A percentile compares a stretch with the other conserved stretches of the same genome.
phyloP scores from a whole-genome alignment of 2,113 vertebrate genomes.

The Euleptes europaea region DNA sequence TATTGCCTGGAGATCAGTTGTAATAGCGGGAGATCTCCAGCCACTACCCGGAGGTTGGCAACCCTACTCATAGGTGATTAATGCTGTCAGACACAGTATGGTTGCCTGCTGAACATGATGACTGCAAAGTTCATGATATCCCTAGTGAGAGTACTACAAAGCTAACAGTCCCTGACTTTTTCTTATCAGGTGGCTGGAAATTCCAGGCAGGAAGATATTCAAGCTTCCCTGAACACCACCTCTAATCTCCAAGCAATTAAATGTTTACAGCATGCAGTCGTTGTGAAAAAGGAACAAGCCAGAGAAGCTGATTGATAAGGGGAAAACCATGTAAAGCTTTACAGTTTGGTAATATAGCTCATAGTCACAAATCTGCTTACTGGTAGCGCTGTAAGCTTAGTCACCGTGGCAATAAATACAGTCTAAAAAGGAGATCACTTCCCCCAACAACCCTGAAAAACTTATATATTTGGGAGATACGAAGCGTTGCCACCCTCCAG shows the following conservation, averaged over 20 bases:
- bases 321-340: background rate
- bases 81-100: no score
- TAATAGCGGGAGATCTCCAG: no score
- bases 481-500: background rate
- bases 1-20: no score
- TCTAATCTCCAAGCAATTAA: background rate
- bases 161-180: background rate
- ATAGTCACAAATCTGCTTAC: background rate
- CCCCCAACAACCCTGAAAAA: background rate
- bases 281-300: background rate
- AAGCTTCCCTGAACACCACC: no score
- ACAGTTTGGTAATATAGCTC: background rate
- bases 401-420: background rate
- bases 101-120: no score
- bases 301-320: background rate
- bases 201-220: background rate
- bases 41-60: no score
- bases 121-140: no score
- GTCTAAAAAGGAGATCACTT: background rate
- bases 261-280: background rate
- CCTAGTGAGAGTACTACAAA: background rate
- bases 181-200: background rate
- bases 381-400: background rate
- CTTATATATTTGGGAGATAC: background rate
- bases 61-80: no score